Evolutionary conservation across 1,140 invertebrate genomes (phyloP).

Genomic region (Maniola jurtina): DNA sequence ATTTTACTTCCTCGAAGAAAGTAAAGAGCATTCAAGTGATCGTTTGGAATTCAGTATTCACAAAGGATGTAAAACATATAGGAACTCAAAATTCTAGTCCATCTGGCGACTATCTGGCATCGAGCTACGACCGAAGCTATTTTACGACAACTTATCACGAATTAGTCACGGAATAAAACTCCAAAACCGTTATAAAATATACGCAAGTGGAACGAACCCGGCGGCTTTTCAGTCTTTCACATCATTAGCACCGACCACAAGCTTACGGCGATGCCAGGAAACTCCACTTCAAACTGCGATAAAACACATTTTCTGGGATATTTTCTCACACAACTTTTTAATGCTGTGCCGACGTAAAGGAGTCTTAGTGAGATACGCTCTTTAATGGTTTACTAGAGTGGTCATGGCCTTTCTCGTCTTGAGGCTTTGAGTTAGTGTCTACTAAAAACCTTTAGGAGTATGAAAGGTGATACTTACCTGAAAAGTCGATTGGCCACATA

Average conservation of each 20-base stretch:
- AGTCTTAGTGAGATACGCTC: slow-evolving; percentile 49
- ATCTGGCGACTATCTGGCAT: too few species aligned
- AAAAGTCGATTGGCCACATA: slow-evolving; percentile 13
- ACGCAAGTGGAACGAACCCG: slow-evolving; percentile 22
- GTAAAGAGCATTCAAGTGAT: too few species aligned
- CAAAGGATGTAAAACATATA: too few species aligned
- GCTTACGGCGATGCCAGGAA: slow-evolving; percentile 40
- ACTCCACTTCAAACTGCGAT: slow-evolving; percentile 51
- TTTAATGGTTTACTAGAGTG: slow-evolving; percentile 51
- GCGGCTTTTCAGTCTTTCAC: slow-evolving; percentile 33
- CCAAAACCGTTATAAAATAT: slow-evolving; percentile 13
- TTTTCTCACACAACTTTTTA: slow-evolving; percentile 66
- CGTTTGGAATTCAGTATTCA: too few species aligned
- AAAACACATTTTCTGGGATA: slow-evolving; percentile 65
- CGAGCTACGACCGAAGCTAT: too few species aligned
- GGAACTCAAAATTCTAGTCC: too few species aligned
- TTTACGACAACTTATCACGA: too few species aligned
- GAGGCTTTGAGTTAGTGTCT: slow-evolving; percentile 30
- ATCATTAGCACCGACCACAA: slow-evolving; percentile 52
- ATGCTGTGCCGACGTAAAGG: slow-evolving; percentile 48
- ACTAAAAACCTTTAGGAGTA: slow-evolving; percentile 26
- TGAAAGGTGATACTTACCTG: slow-evolving; percentile 23
- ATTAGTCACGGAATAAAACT: slow-evolving; percentile 7
- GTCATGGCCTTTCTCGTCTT: slow-evolving; percentile 32
- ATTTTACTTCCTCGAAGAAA: too few species aligned